Conservation (phyloP, 2,797 vertebrate genomes). For the Pangasius macronema region DNA sequence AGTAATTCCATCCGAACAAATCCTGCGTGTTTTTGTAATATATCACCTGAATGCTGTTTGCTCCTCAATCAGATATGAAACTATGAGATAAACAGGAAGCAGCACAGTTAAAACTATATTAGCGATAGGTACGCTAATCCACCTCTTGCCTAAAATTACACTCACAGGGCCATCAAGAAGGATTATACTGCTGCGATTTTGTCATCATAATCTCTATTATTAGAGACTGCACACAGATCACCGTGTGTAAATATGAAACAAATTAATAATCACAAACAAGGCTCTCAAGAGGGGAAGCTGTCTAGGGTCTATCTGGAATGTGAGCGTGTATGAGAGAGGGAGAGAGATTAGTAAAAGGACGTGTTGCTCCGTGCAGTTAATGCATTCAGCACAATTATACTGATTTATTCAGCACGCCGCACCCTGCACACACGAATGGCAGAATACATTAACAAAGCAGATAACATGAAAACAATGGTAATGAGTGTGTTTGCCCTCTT, state of each 20-base stretch:
- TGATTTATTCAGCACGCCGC: slow-evolving; percentile 74
- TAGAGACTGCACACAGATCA: slow-evolving; percentile 75
- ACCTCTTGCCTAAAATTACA: slow-evolving; percentile 60
- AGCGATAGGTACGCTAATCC: slow-evolving; percentile 66
- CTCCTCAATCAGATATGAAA: slow-evolving; percentile 16
- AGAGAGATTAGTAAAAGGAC: slow-evolving; percentile 67
- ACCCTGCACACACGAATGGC: slow-evolving; percentile 67
- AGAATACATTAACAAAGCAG: slow-evolving; percentile 73
- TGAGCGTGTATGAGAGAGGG: slow-evolving; percentile 62
- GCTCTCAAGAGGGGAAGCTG: slow-evolving; percentile 61
- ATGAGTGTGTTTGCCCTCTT: slow-evolving; percentile 62
- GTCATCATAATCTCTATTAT: slow-evolving; percentile 77
- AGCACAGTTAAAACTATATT: slow-evolving; percentile 57
- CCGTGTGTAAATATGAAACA: slow-evolving; percentile 80
- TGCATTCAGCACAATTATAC: slow-evolving; percentile 70
- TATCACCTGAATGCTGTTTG: not conserved
- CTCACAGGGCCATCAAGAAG: slow-evolving; percentile 67
- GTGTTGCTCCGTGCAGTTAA: slow-evolving; percentile 65
- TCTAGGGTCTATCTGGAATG: slow-evolving; percentile 36
- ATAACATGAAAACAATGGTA: slow-evolving; percentile 72
- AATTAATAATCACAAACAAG: slow-evolving; percentile 79
- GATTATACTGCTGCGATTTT: slow-evolving; percentile 71
- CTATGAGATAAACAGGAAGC: slow-evolving; percentile 51
- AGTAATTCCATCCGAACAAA: not conserved
- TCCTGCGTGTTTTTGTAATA: not conserved